These are phyloP conservation scores for Heteromyza rotundicornis DNA, from an alignment of 2,888 invertebrate species.

Conservation along the genomic window DNA sequence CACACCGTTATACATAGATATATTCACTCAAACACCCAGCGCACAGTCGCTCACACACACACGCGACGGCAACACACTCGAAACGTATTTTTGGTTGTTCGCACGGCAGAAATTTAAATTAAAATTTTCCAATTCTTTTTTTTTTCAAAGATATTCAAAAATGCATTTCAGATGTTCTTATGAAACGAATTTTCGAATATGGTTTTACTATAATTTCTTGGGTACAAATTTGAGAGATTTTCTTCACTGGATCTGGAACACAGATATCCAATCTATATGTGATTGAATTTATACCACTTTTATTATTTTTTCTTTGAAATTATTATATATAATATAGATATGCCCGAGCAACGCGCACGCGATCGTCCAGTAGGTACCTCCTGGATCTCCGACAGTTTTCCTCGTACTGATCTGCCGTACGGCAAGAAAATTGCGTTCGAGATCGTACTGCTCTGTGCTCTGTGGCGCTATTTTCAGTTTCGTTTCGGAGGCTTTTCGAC, in stretches of 20 bases:
- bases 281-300: not conserved
- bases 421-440: no score
- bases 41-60: constrained; percentile 19
- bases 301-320: not conserved
- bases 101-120: constrained; percentile 18
- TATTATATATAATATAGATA: no score
- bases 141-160: not conserved
- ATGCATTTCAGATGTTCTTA: no score
- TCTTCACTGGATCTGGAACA: constrained; percentile 6
- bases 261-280: constrained; percentile 16
- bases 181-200: no score
- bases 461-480: not conserved
- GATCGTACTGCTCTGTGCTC: constrained; percentile 17
- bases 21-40: no score
- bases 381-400: constrained; percentile 62
- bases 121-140: constrained; percentile 8
- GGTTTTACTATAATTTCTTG: not conserved
- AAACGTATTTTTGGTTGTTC: constrained; percentile 19
- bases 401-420: constrained; percentile 59
- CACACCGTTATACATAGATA: constrained; percentile 29
- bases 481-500: not conserved
- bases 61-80: constrained; percentile 22
- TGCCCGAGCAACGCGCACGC: constrained; percentile 41
- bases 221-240: not conserved
- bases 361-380: constrained; percentile 58